Evolutionary conservation across 2,113 vertebrate species (phyloP).

Genomic region (Rousettus leschenaultii): DNA sequence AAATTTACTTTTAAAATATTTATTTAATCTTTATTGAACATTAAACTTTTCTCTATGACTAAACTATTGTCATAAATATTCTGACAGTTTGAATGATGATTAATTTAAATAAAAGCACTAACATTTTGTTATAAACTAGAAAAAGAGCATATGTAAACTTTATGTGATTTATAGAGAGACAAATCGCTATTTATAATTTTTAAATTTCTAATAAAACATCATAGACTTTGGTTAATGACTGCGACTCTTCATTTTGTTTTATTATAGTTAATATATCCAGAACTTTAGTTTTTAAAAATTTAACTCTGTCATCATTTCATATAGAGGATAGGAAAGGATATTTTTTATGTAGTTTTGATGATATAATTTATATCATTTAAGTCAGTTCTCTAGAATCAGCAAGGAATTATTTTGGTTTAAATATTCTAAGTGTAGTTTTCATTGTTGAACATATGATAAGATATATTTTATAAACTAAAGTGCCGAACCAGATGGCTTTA

Average conservation of each 20-base stretch:
- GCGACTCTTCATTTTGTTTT: slow-evolving; percentile 18
- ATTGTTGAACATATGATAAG: slow-evolving; percentile 4
- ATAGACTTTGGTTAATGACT: background rate
- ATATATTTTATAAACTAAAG: slow-evolving; percentile 43
- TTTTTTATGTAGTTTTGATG: slow-evolving; percentile 36
- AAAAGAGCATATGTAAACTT: slow-evolving; percentile 20
- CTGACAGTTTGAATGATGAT: background rate
- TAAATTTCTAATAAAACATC: background rate
- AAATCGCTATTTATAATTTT: slow-evolving; percentile 27
- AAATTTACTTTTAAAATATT: slow-evolving; percentile 32
- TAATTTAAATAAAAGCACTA: slow-evolving; percentile 32
- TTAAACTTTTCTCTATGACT: background rate
- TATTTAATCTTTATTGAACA: background rate
- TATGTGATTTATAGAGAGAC: background rate
- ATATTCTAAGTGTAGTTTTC: slow-evolving; percentile 36
- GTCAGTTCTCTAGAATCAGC: background rate
- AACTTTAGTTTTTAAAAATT: slow-evolving; percentile 26
- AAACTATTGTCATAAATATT: background rate
- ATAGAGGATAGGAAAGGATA: background rate
- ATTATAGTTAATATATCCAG: background rate
- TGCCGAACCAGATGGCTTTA: slow-evolving; percentile 7
- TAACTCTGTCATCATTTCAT: slow-evolving; percentile 11
- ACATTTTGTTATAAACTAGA: background rate
- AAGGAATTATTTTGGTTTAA: slow-evolving; percentile 45
- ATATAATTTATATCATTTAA: slow-evolving; percentile 7